Base-by-base conservation (phyloP, 2,797 vertebrate species). In the Pantherophis alleghaniensis region DNA sequence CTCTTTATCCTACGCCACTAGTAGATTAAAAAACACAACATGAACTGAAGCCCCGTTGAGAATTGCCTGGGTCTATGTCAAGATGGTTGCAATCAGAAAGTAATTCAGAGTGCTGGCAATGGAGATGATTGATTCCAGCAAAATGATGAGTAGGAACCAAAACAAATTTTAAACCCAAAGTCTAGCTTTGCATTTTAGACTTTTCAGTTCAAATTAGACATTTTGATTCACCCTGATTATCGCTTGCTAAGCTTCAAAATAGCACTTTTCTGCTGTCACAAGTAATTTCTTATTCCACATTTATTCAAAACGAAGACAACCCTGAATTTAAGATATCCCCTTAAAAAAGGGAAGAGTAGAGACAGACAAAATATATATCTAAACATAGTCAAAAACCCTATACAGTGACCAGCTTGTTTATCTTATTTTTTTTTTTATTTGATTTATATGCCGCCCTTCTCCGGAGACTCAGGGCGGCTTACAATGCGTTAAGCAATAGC, bases 11-110 rank as follows among this genome's bases (percentile, higher is more conserved):
- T 55, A 94, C 1, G 86, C 6, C 42, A 88, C 53, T 93, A 93
- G 92, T 79, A 55, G 93, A 6, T 13, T 0, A 89, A 87, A 94
- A 95, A 92, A 86, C 86, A 95, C 42, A 32, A 37, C 63, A 60
- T 96, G 90, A 92, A 95, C 93, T 91, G 20, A 95, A 94, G 91
- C 86, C 91, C 88, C 96, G 94, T 94, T 96, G 94, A 96, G 91
- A 60, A 94, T 96, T 92, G 90, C 22, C 6, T 92, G 92, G 86
- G 95, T 96, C 93, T 96, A 88, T 96, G 92, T 90, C 92, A 96
- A 96, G 90, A 94, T 95, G 91, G 91, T 95, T 96, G 94, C 93
- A 96, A 95, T 97, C 94, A 96, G 93, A 96, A 95, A 94, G 87
- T 92, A 96, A 96, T 96, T 96, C 26, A 92, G 95, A 94, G 90